Base-by-base conservation (phyloP, 1,140 invertebrate genomes). In the Drosophila tropicalis region DNA sequence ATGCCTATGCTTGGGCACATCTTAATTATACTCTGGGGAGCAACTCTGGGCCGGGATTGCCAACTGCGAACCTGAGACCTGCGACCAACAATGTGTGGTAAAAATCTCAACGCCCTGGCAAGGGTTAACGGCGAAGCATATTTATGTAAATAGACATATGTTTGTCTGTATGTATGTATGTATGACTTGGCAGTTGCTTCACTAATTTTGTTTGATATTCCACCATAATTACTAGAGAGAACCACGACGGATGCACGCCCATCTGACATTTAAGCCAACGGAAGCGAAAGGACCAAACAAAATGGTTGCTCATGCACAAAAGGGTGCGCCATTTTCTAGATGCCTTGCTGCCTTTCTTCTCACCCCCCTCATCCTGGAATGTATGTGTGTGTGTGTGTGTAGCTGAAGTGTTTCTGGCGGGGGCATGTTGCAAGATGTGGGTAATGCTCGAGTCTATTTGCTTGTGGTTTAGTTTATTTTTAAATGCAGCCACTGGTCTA, bases 21-120 rank as follows among this genome's bases (percentile, higher is more conserved):
- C 83, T 87, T 87, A 87, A 87, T 89, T 87, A 87, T 83, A 80
- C 83, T 73, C 83, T 87, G 79, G 83, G 83, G 83, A 89, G 84
- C 76, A 71, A 87, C 76, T 89, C 63, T 56, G 61, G 78, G 78
- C 75, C 65, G 63, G 79, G 75, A 70, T 57, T 57, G 56, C 10
- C 7, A 36, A 36, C 34, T 36, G 34, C 34, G 5, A 36, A 29
- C 29, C 34, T 9, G 34, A 2, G 62, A 60, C 17, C 74, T 72
- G 60, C 57, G 44, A 36, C 72, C 76, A 72, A 67, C 66, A 73
- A 70, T 82, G 68, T 76, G 70, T 76, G 36, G 44, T 62, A 76
- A 77, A 51, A 87, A 87, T 87, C 84, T 89, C 69, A 87, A 86
- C 67, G 76, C 36, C 72, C 74, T 54, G 47, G 60, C 34, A 63